Percentiles rank a stretch among this genome's conserved stretches.
Evolutionary conservation across 92 coral and sea anemone species (phyloP).

Genomic region (Epizoanthus rinbou): DNA sequence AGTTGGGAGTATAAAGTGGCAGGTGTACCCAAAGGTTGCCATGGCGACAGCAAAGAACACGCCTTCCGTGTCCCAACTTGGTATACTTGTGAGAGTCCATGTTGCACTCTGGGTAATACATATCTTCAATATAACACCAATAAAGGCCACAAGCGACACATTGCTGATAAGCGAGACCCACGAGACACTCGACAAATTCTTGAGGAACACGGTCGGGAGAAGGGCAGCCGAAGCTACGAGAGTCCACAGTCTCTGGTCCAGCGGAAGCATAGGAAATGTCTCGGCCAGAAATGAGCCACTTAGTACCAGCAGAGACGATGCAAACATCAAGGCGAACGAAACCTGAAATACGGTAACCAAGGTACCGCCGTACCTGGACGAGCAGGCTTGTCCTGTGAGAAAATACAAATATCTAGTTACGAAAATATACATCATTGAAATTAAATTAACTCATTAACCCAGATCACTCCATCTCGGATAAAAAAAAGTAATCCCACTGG

Average conservation of each 20-base stretch:
- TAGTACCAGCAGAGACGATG: constrained; percentile 29
- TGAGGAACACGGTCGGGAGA: constrained; percentile 24
- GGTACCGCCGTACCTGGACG: constrained; percentile 21
- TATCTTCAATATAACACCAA: constrained; percentile 15
- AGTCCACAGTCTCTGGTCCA: constrained; percentile 38
- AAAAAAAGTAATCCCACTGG: too few species aligned
- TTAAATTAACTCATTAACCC: too few species aligned
- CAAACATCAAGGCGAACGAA: constrained; percentile 40
- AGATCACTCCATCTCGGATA: too few species aligned
- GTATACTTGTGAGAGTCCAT: constrained; percentile 35
- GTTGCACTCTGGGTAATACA: not conserved
- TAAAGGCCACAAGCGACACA: constrained; percentile 22
- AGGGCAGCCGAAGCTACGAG: constrained; percentile 5
- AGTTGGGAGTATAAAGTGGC: constrained; percentile 35
- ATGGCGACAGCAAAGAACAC: constrained; percentile 30
- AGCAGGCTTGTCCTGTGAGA: constrained; percentile 26
- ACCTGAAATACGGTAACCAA: constrained; percentile 23
- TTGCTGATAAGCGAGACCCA: constrained; percentile 36
- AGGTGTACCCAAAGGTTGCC: constrained; percentile 40
- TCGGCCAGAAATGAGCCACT: constrained; percentile 40
- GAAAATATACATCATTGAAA: too few species aligned
- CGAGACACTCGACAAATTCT: constrained; percentile 4
- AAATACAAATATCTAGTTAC: too few species aligned
- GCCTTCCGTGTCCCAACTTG: constrained; percentile 30
- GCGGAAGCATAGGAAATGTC: constrained; percentile 39